Conservation (phyloP, 2,113 vertebrate species). For the Thalassoma bifasciatum region DNA sequence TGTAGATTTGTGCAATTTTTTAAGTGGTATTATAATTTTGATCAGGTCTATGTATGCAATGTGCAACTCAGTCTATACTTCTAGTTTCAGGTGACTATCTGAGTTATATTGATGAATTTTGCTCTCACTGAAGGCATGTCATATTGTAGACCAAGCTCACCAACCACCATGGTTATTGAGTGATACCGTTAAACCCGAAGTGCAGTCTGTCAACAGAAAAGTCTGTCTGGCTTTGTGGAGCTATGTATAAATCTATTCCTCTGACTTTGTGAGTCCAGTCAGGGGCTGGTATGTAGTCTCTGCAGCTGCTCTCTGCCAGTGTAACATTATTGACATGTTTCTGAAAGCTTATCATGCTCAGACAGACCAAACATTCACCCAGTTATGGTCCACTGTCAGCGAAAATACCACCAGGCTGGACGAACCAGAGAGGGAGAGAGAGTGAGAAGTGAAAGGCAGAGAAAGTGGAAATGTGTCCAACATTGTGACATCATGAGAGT, state of each 20-base stretch:
- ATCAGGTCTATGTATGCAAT: too few species aligned
- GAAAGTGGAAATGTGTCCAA: not conserved
- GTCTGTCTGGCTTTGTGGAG: not conserved
- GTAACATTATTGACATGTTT: slow-evolving; percentile 45
- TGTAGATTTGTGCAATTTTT: too few species aligned
- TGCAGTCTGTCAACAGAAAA: slow-evolving; percentile 18
- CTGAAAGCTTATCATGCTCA: slow-evolving; percentile 52
- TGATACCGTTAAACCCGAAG: not conserved
- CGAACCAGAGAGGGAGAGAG: not conserved
- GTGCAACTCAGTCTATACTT: too few species aligned
- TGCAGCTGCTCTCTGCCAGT: slow-evolving; percentile 26
- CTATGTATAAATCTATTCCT: slow-evolving; percentile 15
- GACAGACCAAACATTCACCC: slow-evolving; percentile 48
- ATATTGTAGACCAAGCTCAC: too few species aligned
- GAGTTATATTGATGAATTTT: too few species aligned
- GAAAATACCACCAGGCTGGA: slow-evolving; percentile 26
- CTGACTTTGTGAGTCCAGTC: slow-evolving; percentile 34
- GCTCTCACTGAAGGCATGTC: too few species aligned
- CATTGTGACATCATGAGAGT: not conserved
- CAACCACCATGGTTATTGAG: too few species aligned
- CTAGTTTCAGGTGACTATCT: too few species aligned
- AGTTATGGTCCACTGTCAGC: slow-evolving; percentile 13
- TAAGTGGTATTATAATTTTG: too few species aligned
- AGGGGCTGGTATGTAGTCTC: not conserved
- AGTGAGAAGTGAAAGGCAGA: not conserved